A percentile compares a stretch with the other conserved stretches of the same genome.
Conservation (phyloP, 1,140 invertebrate species). For the Penaeus chinensis region DNA sequence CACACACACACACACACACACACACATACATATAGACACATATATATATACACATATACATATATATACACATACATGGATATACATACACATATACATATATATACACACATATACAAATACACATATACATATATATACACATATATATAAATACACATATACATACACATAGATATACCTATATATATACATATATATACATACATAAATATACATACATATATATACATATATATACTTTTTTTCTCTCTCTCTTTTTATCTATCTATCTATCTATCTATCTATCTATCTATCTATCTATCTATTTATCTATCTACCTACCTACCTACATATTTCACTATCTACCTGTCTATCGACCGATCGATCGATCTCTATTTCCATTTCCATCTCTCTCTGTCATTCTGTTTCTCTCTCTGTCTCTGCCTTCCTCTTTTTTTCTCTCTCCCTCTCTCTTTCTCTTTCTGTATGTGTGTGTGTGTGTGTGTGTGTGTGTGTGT, state of each 20-base stretch:
- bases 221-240: slow-evolving; percentile 17
- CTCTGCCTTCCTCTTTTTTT: neutral
- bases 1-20: too few relatives aligned
- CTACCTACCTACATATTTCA: too few relatives aligned
- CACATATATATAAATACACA: neutral
- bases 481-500: neutral
- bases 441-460: neutral
- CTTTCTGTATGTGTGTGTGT: neutral
- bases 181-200: neutral
- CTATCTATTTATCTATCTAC: too few relatives aligned
- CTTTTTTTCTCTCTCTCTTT: neutral
- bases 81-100: neutral
- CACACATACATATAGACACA: neutral
- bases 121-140: neutral
- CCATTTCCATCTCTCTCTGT: slow-evolving; percentile 3
- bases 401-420: neutral
- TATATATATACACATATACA: neutral
- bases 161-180: neutral
- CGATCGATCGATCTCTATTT: neutral
- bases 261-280: too few relatives aligned
- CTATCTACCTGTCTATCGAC: neutral
- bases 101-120: slow-evolving; percentile 5
- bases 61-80: neutral
- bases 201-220: neutral
- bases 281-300: too few relatives aligned